Evolutionary conservation across 64 coral and sea anemone species (phyloP).

Genomic region (Montipora efflorescens): DNA sequence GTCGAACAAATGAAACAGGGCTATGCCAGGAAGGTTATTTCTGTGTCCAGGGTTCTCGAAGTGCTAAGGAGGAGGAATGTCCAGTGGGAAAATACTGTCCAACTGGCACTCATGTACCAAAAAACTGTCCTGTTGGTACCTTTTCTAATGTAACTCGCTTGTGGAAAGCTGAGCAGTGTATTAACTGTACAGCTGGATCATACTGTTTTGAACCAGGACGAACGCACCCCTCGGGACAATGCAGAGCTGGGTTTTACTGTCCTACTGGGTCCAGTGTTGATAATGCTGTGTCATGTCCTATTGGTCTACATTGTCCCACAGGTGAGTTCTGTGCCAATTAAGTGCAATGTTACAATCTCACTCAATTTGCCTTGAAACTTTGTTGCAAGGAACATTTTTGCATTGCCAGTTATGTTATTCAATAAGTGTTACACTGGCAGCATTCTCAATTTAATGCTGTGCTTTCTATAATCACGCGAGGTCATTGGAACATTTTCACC

Average conservation of each 20-base stretch:
- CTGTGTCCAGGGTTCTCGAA: slow-evolving; percentile 74
- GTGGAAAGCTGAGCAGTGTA: slow-evolving; percentile 80
- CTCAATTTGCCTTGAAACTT: background rate
- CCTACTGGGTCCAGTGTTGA: slow-evolving; percentile 77
- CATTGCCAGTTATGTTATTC: too few species aligned
- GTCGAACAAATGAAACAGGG: slow-evolving; percentile 84
- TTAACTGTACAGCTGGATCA: slow-evolving; percentile 85
- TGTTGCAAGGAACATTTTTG: too few species aligned
- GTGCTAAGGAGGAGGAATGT: slow-evolving; percentile 53
- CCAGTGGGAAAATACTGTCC: slow-evolving; percentile 93
- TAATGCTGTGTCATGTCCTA: slow-evolving; percentile 77
- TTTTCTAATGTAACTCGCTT: slow-evolving; percentile 88
- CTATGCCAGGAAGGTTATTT: slow-evolving; percentile 85
- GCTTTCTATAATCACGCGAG: too few species aligned
- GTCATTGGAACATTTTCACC: too few species aligned
- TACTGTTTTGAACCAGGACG: slow-evolving; percentile 80
- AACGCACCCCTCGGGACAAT: slow-evolving; percentile 73
- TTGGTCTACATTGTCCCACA: slow-evolving; percentile 91
- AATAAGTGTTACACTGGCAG: too few species aligned
- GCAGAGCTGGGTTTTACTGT: slow-evolving; percentile 90
- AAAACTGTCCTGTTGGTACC: slow-evolving; percentile 85
- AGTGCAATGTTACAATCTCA: background rate
- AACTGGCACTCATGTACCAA: slow-evolving; percentile 71
- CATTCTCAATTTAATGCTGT: too few species aligned
- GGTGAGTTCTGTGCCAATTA: slow-evolving; percentile 40